These are phyloP conservation scores for Corvus cornix DNA, from an alignment of 2,113 vertebrate genomes.

Conservation along the genomic window DNA sequence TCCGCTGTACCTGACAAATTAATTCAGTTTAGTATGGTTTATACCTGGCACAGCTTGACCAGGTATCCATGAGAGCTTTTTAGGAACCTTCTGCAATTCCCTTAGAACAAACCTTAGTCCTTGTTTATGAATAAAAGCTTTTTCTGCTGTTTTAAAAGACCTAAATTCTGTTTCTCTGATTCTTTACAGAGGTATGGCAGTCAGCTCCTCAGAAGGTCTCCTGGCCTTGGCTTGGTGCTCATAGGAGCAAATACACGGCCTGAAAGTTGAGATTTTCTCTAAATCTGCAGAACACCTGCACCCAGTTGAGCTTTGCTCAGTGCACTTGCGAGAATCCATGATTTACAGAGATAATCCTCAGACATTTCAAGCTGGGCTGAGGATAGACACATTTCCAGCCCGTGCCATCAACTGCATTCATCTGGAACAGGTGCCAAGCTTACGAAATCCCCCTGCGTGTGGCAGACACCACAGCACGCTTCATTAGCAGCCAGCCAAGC, in stretches of 20 bases:
- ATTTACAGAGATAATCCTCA: conserved; percentile 55
- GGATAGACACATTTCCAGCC: conserved; percentile 45
- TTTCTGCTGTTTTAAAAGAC: neutral
- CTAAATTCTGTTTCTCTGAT: neutral
- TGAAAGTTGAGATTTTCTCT: neutral
- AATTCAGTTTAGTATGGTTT: neutral
- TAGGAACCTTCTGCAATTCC: neutral
- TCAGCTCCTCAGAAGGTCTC: neutral
- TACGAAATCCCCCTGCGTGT: conserved; percentile 46
- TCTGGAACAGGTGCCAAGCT: conserved; percentile 48
- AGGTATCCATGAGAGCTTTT: neutral
- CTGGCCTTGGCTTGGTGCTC: neutral
- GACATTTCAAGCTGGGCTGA: conserved; percentile 44
- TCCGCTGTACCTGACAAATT: neutral
- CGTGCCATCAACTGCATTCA: conserved; percentile 68
- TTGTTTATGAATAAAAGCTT: neutral
- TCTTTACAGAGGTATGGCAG: neutral
- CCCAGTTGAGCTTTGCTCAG: neutral
- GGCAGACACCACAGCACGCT: conserved; percentile 41
- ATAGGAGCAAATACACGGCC: neutral
- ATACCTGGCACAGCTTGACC: neutral
- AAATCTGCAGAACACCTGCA: conserved; percentile 49
- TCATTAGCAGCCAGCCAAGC: conserved; percentile 52
- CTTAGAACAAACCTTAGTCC: neutral
- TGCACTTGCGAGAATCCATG: neutral